Conservation (phyloP, 2,113 vertebrate species). For the Leptobrachium ailaonicum region DNA sequence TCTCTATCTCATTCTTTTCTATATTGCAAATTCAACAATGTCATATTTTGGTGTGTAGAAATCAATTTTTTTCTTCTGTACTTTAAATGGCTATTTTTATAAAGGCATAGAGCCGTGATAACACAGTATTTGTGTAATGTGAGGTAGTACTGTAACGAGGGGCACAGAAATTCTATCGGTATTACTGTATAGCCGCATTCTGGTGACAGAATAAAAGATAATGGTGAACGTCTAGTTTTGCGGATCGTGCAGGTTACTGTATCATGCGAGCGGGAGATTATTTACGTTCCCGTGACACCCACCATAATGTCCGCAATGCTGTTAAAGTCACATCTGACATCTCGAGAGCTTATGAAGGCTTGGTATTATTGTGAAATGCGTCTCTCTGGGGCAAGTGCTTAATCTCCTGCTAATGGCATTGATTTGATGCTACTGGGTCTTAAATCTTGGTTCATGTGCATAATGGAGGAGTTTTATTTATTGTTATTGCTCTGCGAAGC, state of each 20-base stretch:
- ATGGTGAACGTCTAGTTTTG: conserved; percentile 12
- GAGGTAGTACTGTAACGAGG: no score
- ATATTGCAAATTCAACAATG: no score
- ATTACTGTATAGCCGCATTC: conserved; percentile 24
- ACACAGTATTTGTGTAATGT: no score
- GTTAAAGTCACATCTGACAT: conserved; percentile 41
- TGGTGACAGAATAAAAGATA: conserved; percentile 5
- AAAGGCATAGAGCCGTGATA: no score
- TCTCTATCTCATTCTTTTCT: no score
- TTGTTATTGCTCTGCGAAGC: not conserved
- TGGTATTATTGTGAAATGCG: conserved; percentile 42
- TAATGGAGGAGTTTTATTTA: conserved; percentile 3
- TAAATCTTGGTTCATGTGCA: conserved; percentile 26
- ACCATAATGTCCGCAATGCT: conserved; percentile 31
- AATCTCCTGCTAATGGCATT: conserved; percentile 42
- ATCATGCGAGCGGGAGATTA: conserved; percentile 14
- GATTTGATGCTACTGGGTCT: conserved; percentile 33
- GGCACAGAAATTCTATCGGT: no score
- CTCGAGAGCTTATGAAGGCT: conserved; percentile 43
- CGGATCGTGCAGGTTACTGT: not conserved
- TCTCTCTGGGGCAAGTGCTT: conserved; percentile 36
- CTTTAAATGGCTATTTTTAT: no score
- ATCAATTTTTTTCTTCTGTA: no score
- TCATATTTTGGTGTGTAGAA: no score
- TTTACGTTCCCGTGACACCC: conserved; percentile 24